Conservation (phyloP, 1,140 invertebrate genomes). For the Procambarus clarkii region DNA sequence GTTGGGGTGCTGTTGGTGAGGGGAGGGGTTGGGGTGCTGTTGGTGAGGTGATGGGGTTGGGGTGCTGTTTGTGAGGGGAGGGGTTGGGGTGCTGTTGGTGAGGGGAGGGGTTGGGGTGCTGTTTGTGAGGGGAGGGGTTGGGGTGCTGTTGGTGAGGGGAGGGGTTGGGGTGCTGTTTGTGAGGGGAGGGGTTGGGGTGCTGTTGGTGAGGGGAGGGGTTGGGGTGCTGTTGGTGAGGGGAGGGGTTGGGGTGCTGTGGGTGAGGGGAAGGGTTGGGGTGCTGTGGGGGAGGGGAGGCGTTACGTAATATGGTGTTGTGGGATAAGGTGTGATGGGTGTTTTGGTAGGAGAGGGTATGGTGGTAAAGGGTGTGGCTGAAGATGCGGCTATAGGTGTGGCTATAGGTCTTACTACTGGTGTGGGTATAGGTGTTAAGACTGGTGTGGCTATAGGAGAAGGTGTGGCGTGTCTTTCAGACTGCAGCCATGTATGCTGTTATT, state of each 20-base stretch:
- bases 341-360: not conserved
- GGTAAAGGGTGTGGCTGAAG: not conserved
- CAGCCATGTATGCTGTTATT: too few species aligned
- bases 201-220: not conserved
- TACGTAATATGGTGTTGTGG: not conserved
- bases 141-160: too few species aligned
- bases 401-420: too few species aligned
- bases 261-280: not conserved
- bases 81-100: not conserved
- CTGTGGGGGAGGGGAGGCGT: not conserved
- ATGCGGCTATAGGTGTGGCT: too few species aligned
- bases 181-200: not conserved
- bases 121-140: too few species aligned
- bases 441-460: too few species aligned
- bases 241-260: not conserved
- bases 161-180: not conserved
- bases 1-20: not conserved
- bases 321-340: not conserved
- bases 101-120: not conserved
- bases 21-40: not conserved
- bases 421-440: too few species aligned
- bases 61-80: not conserved
- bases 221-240: not conserved
- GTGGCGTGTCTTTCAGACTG: too few species aligned
- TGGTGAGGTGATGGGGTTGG: not conserved